Conservation (phyloP, 2,113 vertebrate species). For the Pica pica region DNA sequence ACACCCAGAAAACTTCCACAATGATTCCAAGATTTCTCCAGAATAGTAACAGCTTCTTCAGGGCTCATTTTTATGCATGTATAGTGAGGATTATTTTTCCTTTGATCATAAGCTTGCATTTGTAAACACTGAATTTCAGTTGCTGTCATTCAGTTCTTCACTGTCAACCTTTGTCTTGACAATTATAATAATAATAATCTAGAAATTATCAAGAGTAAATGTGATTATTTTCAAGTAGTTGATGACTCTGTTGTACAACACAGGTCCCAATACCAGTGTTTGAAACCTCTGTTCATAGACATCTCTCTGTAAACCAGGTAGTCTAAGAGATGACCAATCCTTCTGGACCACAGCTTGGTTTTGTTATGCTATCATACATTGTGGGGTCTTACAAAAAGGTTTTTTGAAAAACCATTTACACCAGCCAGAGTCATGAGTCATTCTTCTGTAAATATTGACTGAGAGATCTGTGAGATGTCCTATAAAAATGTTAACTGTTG, state of each 20-base stretch:
- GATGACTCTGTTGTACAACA: not conserved
- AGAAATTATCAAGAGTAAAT: not conserved
- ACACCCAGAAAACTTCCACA: not conserved
- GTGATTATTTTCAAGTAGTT: not conserved
- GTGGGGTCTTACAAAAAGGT: not conserved
- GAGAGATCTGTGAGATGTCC: not conserved
- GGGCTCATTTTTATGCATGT: not conserved
- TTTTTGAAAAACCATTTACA: not conserved
- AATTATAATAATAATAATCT: not conserved
- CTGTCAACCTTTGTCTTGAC: not conserved
- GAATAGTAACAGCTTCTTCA: not conserved
- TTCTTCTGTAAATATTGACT: not conserved
- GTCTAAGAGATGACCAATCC: not conserved
- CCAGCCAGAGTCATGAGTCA: not conserved
- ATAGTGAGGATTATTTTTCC: not conserved
- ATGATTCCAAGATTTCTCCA: not conserved
- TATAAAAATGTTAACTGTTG: not conserved
- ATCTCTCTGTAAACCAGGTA: not conserved
- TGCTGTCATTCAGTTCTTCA: not conserved
- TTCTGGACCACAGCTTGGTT: not conserved
- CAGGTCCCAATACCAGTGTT: not conserved
- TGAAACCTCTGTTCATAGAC: not conserved
- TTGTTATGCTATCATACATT: not conserved
- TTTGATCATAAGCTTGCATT: conserved; percentile 13
- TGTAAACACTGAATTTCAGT: conserved; percentile 8